These are phyloP conservation scores for Microcebus jonahi DNA, from an alignment of 2,113 vertebrate genomes.

Conservation along the genomic window DNA sequence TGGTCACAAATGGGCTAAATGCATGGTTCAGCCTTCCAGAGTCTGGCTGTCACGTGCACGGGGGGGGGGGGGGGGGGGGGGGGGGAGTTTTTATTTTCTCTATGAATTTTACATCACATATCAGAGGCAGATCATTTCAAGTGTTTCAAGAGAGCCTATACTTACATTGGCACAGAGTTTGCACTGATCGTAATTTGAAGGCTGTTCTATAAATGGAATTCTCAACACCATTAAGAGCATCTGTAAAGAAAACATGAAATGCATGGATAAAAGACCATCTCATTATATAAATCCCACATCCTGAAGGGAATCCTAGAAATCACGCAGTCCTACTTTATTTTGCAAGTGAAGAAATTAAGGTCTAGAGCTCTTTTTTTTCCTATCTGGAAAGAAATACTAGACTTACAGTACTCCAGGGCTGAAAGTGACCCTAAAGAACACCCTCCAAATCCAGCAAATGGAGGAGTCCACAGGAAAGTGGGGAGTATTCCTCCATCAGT, in stretches of 20 bases:
- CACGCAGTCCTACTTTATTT: not conserved
- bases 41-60: not conserved
- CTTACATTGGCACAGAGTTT: conserved; percentile 90
- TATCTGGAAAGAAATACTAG: not conserved
- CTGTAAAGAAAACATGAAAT: conserved; percentile 80
- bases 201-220: conserved; percentile 88
- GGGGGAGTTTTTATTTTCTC: not conserved
- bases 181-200: conserved; percentile 88
- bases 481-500: not conserved
- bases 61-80: too few relatives aligned
- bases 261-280: not conserved
- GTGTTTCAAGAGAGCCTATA: not conserved
- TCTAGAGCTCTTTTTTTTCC: not conserved
- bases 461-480: not conserved
- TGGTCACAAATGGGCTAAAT: not conserved
- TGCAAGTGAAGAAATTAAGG: not conserved
- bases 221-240: conserved; percentile 82
- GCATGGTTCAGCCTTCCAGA: not conserved
- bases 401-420: not conserved
- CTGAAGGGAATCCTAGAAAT: not conserved
- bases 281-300: not conserved
- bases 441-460: not conserved
- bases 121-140: not conserved
- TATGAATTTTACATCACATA: not conserved
- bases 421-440: not conserved